These are phyloP conservation scores for Sphecodes monilicornis DNA, from an alignment of 2,888 invertebrate genomes.

Conservation along the genomic window DNA sequence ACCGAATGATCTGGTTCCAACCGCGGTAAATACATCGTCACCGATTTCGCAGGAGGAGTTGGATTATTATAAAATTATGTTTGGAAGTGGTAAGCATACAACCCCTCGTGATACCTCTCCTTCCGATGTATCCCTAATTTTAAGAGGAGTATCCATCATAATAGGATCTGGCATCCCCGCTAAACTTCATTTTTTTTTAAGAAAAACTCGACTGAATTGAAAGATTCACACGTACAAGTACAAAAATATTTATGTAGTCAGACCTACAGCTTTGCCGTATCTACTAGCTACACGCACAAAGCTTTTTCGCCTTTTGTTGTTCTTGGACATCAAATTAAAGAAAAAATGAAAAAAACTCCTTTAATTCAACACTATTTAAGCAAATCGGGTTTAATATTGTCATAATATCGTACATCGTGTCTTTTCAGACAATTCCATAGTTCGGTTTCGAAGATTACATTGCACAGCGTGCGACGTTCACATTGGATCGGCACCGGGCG, in stretches of 20 bases:
- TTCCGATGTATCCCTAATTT: background rate
- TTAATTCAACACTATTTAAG: no score
- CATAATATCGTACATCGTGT: background rate
- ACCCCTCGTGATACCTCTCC: conserved; percentile 16
- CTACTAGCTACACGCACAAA: background rate
- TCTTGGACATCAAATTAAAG: background rate
- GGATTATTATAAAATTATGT: conserved; percentile 78
- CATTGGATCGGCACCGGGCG: conserved; percentile 89
- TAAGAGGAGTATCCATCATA: background rate
- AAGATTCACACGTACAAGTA: background rate
- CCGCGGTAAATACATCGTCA: conserved; percentile 22
- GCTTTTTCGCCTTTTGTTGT: background rate
- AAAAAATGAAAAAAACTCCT: background rate
- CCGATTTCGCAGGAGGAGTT: conserved; percentile 75
- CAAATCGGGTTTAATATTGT: background rate
- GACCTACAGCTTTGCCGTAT: background rate
- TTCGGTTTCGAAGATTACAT: conserved; percentile 88
- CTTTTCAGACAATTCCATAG: conserved; percentile 86
- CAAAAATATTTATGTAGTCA: background rate
- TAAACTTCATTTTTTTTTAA: background rate
- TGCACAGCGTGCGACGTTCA: conserved; percentile 92
- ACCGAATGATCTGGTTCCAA: conserved; percentile 52
- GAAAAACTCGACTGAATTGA: background rate
- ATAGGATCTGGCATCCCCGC: background rate
- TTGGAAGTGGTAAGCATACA: conserved; percentile 75